Conservation (phyloP, 2,113 vertebrate species). For the Phylloscopus trochilus region DNA sequence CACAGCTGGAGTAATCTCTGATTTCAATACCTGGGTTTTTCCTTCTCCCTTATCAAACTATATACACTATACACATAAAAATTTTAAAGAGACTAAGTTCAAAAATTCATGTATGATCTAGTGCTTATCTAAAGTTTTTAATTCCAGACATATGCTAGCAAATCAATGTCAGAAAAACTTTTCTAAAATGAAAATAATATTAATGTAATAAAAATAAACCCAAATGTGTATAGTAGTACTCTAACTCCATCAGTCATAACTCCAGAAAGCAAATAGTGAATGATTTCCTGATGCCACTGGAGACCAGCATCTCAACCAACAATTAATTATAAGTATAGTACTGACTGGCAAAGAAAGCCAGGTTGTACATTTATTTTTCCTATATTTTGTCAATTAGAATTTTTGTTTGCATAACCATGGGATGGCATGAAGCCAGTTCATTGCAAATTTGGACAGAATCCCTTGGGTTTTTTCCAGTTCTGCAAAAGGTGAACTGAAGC, state of each 20-base stretch:
- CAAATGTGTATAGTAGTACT: not conserved
- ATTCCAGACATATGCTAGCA: not conserved
- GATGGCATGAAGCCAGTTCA: not conserved
- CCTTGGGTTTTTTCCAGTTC: not conserved
- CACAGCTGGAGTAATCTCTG: not conserved
- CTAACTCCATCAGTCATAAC: not conserved
- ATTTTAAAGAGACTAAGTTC: not conserved
- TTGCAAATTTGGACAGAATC: not conserved
- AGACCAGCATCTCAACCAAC: not conserved
- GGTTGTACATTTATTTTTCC: constrained; percentile 3
- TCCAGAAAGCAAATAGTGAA: constrained; percentile 22
- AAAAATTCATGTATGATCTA: not conserved
- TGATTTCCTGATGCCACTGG: not conserved
- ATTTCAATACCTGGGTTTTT: not conserved
- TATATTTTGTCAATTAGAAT: not conserved
- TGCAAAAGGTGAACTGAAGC: not conserved
- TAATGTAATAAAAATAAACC: not conserved
- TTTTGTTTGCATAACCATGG: not conserved
- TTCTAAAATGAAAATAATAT: not conserved
- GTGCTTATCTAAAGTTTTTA: not conserved
- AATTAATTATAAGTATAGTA: not conserved
- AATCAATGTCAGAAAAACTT: not conserved
- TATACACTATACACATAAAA: not conserved
- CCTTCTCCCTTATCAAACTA: not conserved
- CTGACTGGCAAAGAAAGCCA: not conserved